These are phyloP conservation scores for Ophion slaviceki DNA, from an alignment of 2,888 invertebrate genomes.

Conservation along the genomic window DNA sequence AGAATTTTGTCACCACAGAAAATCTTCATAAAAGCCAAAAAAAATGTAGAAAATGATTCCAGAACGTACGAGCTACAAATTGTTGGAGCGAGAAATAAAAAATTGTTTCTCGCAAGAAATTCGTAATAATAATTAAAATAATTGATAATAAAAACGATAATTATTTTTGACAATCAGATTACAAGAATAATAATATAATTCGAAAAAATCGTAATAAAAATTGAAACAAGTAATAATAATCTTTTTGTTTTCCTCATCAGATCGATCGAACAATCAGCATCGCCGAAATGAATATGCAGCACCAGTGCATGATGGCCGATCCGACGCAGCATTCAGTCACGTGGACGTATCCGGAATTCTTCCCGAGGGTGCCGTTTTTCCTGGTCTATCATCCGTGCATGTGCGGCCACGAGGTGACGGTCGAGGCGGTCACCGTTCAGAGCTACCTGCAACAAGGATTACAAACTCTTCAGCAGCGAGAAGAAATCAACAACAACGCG, in stretches of 20 bases:
- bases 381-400: constrained; percentile 35
- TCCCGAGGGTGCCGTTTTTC: constrained; percentile 37
- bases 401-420: constrained; percentile 35
- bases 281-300: not conserved
- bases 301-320: not conserved
- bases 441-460: constrained; percentile 12
- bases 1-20: too few relatives aligned
- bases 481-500: not conserved
- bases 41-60: too few relatives aligned
- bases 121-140: too few relatives aligned
- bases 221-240: not conserved
- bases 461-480: not conserved
- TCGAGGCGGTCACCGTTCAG: constrained; percentile 24
- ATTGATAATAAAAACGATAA: too few relatives aligned
- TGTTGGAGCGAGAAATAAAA: too few relatives aligned
- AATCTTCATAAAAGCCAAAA: too few relatives aligned
- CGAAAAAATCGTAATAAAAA: too few relatives aligned
- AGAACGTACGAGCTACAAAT: too few relatives aligned
- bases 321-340: not conserved
- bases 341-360: constrained; percentile 19
- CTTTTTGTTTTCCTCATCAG: not conserved
- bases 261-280: too few relatives aligned
- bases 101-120: too few relatives aligned
- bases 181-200: not conserved
- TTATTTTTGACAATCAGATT: not conserved